These are phyloP conservation scores for Endomychus coccineus DNA, from an alignment of 2,888 invertebrate genomes.

Conservation along the genomic window DNA sequence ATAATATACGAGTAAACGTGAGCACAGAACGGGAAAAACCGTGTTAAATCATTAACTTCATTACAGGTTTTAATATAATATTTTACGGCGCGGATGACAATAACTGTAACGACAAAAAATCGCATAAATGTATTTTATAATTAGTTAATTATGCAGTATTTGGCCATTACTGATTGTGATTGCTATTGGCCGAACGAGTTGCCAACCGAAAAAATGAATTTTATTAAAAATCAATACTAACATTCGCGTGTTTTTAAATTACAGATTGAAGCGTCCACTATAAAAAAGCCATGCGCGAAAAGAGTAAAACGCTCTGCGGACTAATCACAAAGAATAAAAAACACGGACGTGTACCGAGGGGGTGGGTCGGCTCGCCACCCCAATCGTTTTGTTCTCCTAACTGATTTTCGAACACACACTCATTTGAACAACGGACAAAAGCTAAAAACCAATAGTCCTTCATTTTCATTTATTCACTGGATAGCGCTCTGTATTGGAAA, in stretches of 20 bases:
- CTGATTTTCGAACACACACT: constrained; percentile 36
- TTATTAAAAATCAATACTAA: constrained; percentile 47
- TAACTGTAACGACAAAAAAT: constrained; percentile 32
- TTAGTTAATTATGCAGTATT: constrained; percentile 44
- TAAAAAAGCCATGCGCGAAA: constrained; percentile 46
- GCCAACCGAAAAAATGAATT: constrained; percentile 46
- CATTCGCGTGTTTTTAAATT: constrained; percentile 46
- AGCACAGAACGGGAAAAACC: constrained; percentile 8
- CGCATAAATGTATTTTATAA: constrained; percentile 42
- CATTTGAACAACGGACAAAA: constrained; percentile 44
- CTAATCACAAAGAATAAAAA: constrained; percentile 46
- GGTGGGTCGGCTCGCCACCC: constrained; percentile 16
- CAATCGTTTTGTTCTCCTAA: constrained; percentile 36
- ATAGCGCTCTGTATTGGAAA: constrained; percentile 45
- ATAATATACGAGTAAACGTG: too few relatives aligned
- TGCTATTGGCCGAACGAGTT: constrained; percentile 43
- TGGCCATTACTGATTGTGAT: constrained; percentile 43
- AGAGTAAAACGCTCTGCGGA: constrained; percentile 44
- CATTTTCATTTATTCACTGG: constrained; percentile 46
- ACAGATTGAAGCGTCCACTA: constrained; percentile 44
- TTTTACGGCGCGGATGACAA: constrained; percentile 30
- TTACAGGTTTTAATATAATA: constrained; percentile 31
- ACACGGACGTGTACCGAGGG: constrained; percentile 38
- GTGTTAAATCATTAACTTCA: constrained; percentile 27
- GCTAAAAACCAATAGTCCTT: constrained; percentile 47